phyloP scores from a whole-genome alignment of 2,888 invertebrate species.

The Nudaria mundana region DNA sequence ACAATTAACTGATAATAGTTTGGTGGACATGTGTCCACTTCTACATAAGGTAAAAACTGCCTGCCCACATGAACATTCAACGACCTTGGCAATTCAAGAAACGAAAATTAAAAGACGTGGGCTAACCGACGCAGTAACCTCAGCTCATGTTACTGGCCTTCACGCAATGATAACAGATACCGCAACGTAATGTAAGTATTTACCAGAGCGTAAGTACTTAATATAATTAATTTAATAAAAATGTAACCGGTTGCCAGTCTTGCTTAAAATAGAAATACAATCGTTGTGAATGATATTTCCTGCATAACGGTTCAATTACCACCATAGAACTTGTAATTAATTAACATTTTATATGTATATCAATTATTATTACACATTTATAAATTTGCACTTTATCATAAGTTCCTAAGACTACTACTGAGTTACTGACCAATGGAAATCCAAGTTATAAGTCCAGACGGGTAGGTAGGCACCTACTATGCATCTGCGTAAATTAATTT shows the following conservation, averaged over 20 bases:
- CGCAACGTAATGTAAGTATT: constrained; percentile 3
- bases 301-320: background rate
- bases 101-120: constrained; percentile 16
- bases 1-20: too few species aligned
- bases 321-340: too few species aligned
- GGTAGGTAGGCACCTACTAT: too few species aligned
- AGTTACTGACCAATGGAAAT: too few species aligned
- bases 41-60: constrained; percentile 22
- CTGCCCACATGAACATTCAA: constrained; percentile 21
- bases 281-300: background rate
- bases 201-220: constrained; percentile 5
- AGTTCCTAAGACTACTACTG: too few species aligned
- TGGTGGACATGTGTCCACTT: too few species aligned
- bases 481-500: too few species aligned
- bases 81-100: constrained; percentile 28
- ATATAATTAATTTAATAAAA: constrained; percentile 8
- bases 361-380: too few species aligned
- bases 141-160: constrained; percentile 7
- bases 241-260: constrained; percentile 3
- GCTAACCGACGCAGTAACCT: constrained; percentile 5
- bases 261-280: background rate
- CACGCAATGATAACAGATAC: constrained; percentile 9
- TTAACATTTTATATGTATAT: too few species aligned
- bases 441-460: too few species aligned
- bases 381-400: too few species aligned